A percentile compares a stretch with the other conserved stretches of the same genome.
phyloP scores from a whole-genome alignment of 1,140 invertebrate genomes.

The Hyposmocoma kahamanoa region DNA sequence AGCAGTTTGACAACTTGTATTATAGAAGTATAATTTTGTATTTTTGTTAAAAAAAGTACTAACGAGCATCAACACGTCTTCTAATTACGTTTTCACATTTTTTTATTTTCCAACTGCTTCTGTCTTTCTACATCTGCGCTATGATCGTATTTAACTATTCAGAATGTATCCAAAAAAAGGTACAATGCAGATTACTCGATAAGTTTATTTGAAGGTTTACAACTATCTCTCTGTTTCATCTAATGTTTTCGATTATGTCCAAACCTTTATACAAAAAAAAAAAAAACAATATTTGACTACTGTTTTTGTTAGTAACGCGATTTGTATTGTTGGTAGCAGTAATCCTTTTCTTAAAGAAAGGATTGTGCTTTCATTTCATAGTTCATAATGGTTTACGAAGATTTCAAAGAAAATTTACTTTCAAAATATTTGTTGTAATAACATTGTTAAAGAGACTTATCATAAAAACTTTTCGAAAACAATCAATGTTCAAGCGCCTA shows the following conservation, averaged over 20 bases:
- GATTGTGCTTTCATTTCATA: slow-evolving; percentile 29
- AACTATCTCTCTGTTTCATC: slow-evolving; percentile 33
- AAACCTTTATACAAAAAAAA: slow-evolving; percentile 37
- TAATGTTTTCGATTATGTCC: slow-evolving; percentile 30
- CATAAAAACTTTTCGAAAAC: too few species aligned
- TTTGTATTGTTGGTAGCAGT: slow-evolving; percentile 44
- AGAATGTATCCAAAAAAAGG: slow-evolving; percentile 17
- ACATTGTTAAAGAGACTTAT: too few species aligned
- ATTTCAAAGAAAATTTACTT: slow-evolving; percentile 14
- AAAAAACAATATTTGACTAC: slow-evolving; percentile 40
- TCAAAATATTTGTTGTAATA: neutral
- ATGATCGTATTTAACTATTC: too few species aligned
- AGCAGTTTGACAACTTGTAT: too few species aligned
- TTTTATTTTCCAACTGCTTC: too few species aligned
- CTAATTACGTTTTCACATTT: too few species aligned
- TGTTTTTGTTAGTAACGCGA: slow-evolving; percentile 54
- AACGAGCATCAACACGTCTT: too few species aligned
- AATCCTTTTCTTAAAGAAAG: slow-evolving; percentile 49
- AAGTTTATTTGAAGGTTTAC: slow-evolving; percentile 33
- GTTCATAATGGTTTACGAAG: slow-evolving; percentile 3
- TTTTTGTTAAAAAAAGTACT: too few species aligned
- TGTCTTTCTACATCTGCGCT: too few species aligned
- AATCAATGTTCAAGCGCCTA: too few species aligned
- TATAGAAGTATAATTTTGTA: too few species aligned
- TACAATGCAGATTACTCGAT: slow-evolving; percentile 44